Conservation (phyloP, 1,140 invertebrate species). For the Drosophila obscura region DNA sequence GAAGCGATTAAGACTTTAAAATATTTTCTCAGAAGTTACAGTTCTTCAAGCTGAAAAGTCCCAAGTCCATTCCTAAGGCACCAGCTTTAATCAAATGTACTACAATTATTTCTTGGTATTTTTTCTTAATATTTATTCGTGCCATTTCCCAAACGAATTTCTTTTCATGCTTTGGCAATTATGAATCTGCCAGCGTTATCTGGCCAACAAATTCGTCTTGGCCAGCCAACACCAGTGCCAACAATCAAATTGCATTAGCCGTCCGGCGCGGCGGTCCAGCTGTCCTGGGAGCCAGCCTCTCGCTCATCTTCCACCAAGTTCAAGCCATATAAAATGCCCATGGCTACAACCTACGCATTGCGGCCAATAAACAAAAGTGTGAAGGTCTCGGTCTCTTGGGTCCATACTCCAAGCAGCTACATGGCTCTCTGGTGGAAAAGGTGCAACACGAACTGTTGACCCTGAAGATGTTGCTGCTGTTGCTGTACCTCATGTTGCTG, state of each 20-base stretch:
- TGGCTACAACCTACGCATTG: constrained; percentile 77
- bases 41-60: too few species aligned
- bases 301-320: background rate
- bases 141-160: constrained; percentile 33
- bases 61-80: background rate
- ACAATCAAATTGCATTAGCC: constrained; percentile 68
- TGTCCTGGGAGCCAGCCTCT: constrained; percentile 3
- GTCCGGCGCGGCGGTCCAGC: background rate
- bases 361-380: constrained; percentile 79
- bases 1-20: background rate
- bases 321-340: constrained; percentile 65
- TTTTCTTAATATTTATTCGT: background rate
- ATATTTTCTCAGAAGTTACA: background rate
- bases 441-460: constrained; percentile 69
- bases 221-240: constrained; percentile 28
- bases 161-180: constrained; percentile 24
- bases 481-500: constrained; percentile 22
- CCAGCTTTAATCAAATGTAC: background rate
- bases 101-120: too few species aligned
- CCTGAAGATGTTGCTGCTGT: constrained; percentile 46
- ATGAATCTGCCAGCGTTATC: constrained; percentile 39
- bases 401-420: too few species aligned
- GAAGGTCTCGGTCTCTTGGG: constrained; percentile 55
- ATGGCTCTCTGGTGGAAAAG: constrained; percentile 11
- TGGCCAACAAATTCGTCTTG: constrained; percentile 52